A percentile compares a stretch with the other conserved stretches of the same genome.
phyloP scores from a whole-genome alignment of 2,888 invertebrate genomes.

The Invenusta paracnida region DNA sequence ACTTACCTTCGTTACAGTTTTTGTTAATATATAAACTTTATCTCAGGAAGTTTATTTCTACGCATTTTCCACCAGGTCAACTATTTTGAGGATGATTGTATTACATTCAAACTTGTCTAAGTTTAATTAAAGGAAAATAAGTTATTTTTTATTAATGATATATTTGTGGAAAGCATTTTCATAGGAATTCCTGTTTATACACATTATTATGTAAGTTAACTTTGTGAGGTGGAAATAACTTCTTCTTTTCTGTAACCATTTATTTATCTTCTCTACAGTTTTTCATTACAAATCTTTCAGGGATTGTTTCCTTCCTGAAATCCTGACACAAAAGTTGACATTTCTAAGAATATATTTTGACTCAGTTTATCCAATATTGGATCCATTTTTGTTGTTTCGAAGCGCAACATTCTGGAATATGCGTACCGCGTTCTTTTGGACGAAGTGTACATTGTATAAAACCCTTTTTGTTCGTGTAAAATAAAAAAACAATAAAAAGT shows the following conservation, averaged over 20 bases:
- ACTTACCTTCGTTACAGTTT: constrained; percentile 6
- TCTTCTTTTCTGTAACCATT: too few species aligned
- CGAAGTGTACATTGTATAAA: constrained; percentile 8
- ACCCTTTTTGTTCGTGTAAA: neutral
- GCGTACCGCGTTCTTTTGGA: neutral
- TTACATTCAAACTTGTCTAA: too few species aligned
- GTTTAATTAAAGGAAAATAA: too few species aligned
- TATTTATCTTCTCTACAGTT: too few species aligned
- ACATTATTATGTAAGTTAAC: too few species aligned
- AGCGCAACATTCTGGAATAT: constrained; percentile 1
- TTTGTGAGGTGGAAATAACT: too few species aligned
- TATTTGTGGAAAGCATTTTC: too few species aligned
- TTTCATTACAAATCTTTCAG: neutral
- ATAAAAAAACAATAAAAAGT: neutral
- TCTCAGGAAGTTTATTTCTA: constrained; percentile 22
- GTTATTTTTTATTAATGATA: too few species aligned
- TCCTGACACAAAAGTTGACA: too few species aligned
- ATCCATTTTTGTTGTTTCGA: neutral
- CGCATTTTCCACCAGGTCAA: neutral
- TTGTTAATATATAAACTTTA: neutral
- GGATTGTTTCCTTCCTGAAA: neutral
- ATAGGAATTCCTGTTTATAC: too few species aligned
- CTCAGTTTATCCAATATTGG: neutral
- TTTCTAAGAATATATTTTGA: too few species aligned
- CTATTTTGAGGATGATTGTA: neutral